Conservation (phyloP, 2,113 vertebrate genomes). For the Syrrhaptes paradoxus region DNA sequence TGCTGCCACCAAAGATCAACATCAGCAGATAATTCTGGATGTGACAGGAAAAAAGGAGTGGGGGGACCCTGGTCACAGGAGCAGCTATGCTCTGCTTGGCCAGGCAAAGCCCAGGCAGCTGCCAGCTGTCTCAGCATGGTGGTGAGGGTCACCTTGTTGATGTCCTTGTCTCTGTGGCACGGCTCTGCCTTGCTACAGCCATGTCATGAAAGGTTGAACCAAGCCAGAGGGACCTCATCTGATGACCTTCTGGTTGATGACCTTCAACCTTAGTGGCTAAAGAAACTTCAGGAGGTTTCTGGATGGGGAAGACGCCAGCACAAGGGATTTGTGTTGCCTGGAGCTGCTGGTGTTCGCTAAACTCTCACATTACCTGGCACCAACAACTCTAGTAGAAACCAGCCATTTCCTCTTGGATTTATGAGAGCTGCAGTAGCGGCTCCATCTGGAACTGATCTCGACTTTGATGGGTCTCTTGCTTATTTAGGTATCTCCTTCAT, state of each 20-base stretch:
- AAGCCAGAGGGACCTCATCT: not conserved
- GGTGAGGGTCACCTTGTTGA: not conserved
- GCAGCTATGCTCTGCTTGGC: accelerated
- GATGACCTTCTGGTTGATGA: too few species aligned
- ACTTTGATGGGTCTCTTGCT: not conserved
- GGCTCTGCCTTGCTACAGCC: not conserved
- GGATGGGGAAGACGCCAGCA: not conserved
- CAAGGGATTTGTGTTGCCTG: not conserved
- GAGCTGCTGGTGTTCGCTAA: not conserved
- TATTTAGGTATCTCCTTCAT: not conserved
- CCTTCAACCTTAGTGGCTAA: too few species aligned
- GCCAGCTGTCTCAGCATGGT: not conserved
- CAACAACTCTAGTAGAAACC: not conserved
- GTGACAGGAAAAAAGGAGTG: not conserved
- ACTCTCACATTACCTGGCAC: not conserved
- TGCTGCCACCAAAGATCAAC: not conserved
- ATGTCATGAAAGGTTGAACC: not conserved
- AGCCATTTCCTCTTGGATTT: not conserved
- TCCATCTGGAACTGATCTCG: not conserved
- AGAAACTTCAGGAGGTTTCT: not conserved
- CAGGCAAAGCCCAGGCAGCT: not conserved
- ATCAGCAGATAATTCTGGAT: not conserved
- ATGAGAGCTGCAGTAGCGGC: not conserved
- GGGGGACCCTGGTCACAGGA: not conserved
- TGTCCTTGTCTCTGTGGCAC: not conserved